Conservation (phyloP, 2,888 invertebrate species). For the Agrochola litura region DNA sequence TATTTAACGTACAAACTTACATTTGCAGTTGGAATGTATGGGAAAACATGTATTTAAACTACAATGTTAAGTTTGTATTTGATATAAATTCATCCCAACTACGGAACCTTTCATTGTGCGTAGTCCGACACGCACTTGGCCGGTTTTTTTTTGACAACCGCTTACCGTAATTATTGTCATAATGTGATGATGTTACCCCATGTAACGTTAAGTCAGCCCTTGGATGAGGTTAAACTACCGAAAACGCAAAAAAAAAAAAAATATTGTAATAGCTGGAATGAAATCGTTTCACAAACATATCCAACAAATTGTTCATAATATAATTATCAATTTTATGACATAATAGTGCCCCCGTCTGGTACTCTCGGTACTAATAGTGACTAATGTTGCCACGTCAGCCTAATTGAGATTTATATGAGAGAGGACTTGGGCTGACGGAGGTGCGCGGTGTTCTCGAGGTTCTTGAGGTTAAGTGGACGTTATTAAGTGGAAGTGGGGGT, state of each 20-base stretch:
- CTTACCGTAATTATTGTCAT: background rate
- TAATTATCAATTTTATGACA: slow-evolving; percentile 62
- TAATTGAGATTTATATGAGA: slow-evolving; percentile 66
- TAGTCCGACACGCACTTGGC: no score
- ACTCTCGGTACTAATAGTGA: slow-evolving; percentile 59
- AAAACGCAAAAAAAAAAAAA: no score
- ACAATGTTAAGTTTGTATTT: no score
- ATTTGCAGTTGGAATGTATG: no score
- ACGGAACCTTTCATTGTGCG: no score
- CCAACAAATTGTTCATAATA: slow-evolving; percentile 9
- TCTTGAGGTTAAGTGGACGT: slow-evolving; percentile 54
- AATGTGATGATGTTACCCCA: background rate
- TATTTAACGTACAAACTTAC: no score
- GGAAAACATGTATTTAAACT: no score
- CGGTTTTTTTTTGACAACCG: background rate
- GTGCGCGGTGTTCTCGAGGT: slow-evolving; percentile 29
- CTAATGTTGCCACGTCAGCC: slow-evolving; percentile 62
- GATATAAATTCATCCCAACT: no score
- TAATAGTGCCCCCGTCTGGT: slow-evolving; percentile 32
- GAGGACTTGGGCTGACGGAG: slow-evolving; percentile 42
- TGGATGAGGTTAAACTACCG: background rate
- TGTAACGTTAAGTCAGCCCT: background rate
- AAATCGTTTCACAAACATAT: background rate
- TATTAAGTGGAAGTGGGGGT: slow-evolving; percentile 43
- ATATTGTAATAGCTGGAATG: background rate